A percentile compares a stretch with the other conserved stretches of the same genome.
phyloP scores from a whole-genome alignment of 2,888 invertebrate genomes.

The Atherix ibis region DNA sequence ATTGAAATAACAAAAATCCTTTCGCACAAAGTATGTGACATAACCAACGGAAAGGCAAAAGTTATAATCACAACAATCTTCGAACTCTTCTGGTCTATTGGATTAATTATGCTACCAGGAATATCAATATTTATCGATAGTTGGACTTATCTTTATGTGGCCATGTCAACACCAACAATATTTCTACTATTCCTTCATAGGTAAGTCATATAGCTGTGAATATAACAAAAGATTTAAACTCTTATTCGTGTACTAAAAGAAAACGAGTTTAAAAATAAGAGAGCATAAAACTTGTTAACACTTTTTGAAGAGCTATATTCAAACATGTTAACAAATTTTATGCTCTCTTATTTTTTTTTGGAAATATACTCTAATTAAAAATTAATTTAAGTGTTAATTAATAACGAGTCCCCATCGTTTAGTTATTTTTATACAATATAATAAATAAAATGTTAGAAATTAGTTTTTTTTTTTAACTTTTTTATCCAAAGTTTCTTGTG shows the following conservation, averaged over 20 bases:
- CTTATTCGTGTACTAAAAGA: too few species aligned
- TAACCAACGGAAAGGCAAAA: constrained; percentile 27
- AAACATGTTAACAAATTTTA: too few species aligned
- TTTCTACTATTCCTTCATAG: constrained; percentile 27
- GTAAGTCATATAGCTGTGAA: constrained; percentile 14
- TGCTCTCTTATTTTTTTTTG: too few species aligned
- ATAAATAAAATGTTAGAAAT: too few species aligned
- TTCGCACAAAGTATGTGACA: constrained; percentile 24
- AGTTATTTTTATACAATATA: too few species aligned
- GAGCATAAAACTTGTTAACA: too few species aligned
- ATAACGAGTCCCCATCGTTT: too few species aligned
- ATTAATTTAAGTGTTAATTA: not conserved
- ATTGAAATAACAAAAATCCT: not conserved
- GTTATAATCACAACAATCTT: constrained; percentile 27
- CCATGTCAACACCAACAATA: constrained; percentile 30
- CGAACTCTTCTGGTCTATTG: constrained; percentile 34
- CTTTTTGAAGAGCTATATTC: too few species aligned
- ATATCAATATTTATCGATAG: constrained; percentile 29
- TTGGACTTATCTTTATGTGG: constrained; percentile 32
- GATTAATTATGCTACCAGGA: constrained; percentile 29
- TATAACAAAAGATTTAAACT: too few species aligned
- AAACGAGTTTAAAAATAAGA: too few species aligned
- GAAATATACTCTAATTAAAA: not conserved
- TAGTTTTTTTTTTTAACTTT: too few species aligned
- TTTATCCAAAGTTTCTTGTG: too few species aligned